phyloP scores from a whole-genome alignment of 2,888 invertebrate genomes.

The Augochlorella aurata region DNA sequence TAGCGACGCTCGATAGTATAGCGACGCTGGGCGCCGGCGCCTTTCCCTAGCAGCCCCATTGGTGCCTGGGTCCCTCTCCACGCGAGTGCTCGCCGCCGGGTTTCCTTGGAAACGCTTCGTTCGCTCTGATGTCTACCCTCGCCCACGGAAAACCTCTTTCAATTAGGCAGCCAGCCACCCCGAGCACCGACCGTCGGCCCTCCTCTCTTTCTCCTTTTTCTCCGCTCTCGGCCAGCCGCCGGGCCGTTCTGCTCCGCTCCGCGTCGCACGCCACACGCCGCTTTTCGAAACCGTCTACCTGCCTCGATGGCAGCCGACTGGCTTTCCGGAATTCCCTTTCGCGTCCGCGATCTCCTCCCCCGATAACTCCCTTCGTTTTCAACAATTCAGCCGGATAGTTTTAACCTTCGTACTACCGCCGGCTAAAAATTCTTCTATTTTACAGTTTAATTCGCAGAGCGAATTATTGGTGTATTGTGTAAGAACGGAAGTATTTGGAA shows the following conservation, averaged over 20 bases:
- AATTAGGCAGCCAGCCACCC: constrained; percentile 76
- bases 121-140: constrained; percentile 74
- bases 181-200: constrained; percentile 47
- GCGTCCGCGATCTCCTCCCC: constrained; percentile 19
- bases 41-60: constrained; percentile 74
- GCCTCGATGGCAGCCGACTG: constrained; percentile 26
- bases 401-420: too few relatives aligned
- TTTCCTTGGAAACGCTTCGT: constrained; percentile 80
- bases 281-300: constrained; percentile 35
- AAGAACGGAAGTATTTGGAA: too few relatives aligned
- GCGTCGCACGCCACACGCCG: not conserved
- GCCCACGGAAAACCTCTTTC: constrained; percentile 77
- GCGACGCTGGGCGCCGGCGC: constrained; percentile 77
- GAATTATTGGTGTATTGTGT: too few relatives aligned
- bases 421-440: too few relatives aligned
- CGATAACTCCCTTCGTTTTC: constrained; percentile 28
- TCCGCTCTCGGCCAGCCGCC: constrained; percentile 15
- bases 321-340: constrained; percentile 30
- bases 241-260: too few relatives aligned
- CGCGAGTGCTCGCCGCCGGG: constrained; percentile 74
- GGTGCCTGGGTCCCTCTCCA: constrained; percentile 76
- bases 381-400: constrained; percentile 21
- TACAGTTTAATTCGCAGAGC: too few relatives aligned
- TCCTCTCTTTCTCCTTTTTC: constrained; percentile 31
- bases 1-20: constrained; percentile 78